Base-by-base conservation (phyloP, 2,888 invertebrate genomes). In the Tolmerus cingulatus region DNA sequence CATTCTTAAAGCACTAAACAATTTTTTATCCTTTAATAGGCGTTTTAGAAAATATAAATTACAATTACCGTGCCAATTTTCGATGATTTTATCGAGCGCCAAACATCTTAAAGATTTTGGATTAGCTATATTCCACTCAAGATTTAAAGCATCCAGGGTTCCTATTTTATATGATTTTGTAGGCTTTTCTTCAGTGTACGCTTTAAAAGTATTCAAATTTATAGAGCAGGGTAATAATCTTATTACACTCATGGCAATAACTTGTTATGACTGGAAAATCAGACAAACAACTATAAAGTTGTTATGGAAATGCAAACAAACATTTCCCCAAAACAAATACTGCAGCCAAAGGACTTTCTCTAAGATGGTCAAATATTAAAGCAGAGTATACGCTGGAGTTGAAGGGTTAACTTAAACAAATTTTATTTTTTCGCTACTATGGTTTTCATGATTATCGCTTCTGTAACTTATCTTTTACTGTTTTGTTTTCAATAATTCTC, bases 131-230 rank as follows among this genome's bases (percentile, higher is more conserved):
- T 90, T 89, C 90, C 89, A 89, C 37, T 91, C 90, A 34, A 89
- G 82, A 79, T 89, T 88, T 5, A 89, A 88, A 74, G 89, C 88
- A 86, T 89, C 89, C 57, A 88, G 23, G 12, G 7, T 12, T 46
- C 43, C 43, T 46, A 46, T 14, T 57, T 57, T 82, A 23, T 82
- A 16, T 19, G 82, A 7, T 5, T 5, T 86, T 89, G 89, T 86
- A n/a, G 16, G 12, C 7, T 23, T 86, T 30, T 51, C 1, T 37
- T 86, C 51, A 23, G 7, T 86, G n/a, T 92, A 92, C 46, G 92
- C 91, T 89, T 92, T 91, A 85, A 91, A 92, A 82, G 91, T 91
- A 89, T 92, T 92, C 84, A 91, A 84, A 88, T 91, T 90, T n/a
- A 92, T 90, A 14, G 92, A 91, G 87, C 90, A 90, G 34, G 92